Evolutionary conservation across 2,888 invertebrate species (phyloP), one percentile per base, ranked within the genome.

Genomic region (Yponomeuta plumbellus): DNA sequence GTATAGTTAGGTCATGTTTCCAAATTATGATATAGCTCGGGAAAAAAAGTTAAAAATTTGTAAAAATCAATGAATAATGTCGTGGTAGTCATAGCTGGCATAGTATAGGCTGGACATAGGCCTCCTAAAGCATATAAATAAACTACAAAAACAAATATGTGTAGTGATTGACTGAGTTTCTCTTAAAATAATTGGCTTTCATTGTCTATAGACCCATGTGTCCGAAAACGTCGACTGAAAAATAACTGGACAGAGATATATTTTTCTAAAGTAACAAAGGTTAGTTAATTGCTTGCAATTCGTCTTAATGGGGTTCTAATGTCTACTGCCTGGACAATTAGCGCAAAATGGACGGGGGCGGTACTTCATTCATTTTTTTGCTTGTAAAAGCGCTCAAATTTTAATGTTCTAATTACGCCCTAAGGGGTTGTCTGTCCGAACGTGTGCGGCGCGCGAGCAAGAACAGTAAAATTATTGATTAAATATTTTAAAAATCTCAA

Each of bases 291-390:
- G 44, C 44, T 17, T 52, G 61, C 68, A 57, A 81, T 83, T 79
- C 81, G 80, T 81, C 83, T 80, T 86, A 86, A 87, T 86, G 81
- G 81, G 80, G 75, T 73, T 67, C 71, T 86, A 81, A 82, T 76
- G 75, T 77, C 74, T 17, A 73, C 74, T 73, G 62, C 75, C 72
- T 74, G 76, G 71, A 79, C 83, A 78, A 83, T 86, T 86, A 82
- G 73, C 70, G 75, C 75, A 76, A 81, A 82, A 82, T 80, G 81
- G 76, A 75, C 72, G 74, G 77, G 79, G 75, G 80, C 44, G 44
- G 81, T 85, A 81, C 85, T 86, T 85, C 81, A 85, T 79, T 76
- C 71, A 70, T 72, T 78, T 81, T 66, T 68, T 85, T 76, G 70
- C 70, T 68, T 70, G 70, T 66, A 62, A 72, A 74, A 77, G 76